phyloP scores from a whole-genome alignment of 2,888 invertebrate genomes.

The Apodemia duryi region DNA sequence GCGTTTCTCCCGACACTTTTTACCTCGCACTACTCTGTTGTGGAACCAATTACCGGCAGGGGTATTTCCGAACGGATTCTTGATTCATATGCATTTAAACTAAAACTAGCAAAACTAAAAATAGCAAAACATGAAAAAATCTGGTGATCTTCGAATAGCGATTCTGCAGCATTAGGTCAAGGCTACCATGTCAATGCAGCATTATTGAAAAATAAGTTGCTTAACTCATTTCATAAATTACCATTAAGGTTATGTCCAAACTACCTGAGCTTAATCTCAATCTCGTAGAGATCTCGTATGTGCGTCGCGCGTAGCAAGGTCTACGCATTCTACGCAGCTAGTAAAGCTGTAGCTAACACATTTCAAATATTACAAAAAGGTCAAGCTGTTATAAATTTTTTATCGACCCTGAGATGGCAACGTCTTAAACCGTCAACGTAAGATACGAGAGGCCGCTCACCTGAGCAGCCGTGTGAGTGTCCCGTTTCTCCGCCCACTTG shows the following conservation, averaged over 20 bases:
- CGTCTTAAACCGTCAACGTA: constrained; percentile 51
- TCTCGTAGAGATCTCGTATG: not conserved
- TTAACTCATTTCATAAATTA: too few relatives aligned
- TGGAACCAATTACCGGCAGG: too few relatives aligned
- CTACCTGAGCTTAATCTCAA: not conserved
- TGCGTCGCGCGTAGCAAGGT: constrained; percentile 22
- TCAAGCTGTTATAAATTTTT: constrained; percentile 36
- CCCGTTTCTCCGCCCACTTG: constrained; percentile 71
- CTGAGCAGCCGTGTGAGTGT: constrained; percentile 65
- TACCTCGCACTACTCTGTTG: too few relatives aligned
- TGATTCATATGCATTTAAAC: too few relatives aligned
- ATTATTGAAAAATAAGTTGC: too few relatives aligned
- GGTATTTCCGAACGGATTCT: too few relatives aligned
- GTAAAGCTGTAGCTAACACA: constrained; percentile 21
- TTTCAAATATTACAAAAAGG: constrained; percentile 4
- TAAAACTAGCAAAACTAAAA: too few relatives aligned
- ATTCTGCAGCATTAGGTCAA: too few relatives aligned
- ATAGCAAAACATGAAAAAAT: too few relatives aligned
- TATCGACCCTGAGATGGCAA: constrained; percentile 69
- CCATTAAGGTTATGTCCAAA: not conserved
- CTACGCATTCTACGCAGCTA: constrained; percentile 29
- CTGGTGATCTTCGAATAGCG: too few relatives aligned
- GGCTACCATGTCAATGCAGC: too few relatives aligned
- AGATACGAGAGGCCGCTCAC: constrained; percentile 68
- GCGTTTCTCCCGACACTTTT: too few relatives aligned